Evolutionary conservation across 2,797 vertebrate species (phyloP), one percentile per base, ranked within the genome.

Genomic region (Microctenopoma lineatum): DNA sequence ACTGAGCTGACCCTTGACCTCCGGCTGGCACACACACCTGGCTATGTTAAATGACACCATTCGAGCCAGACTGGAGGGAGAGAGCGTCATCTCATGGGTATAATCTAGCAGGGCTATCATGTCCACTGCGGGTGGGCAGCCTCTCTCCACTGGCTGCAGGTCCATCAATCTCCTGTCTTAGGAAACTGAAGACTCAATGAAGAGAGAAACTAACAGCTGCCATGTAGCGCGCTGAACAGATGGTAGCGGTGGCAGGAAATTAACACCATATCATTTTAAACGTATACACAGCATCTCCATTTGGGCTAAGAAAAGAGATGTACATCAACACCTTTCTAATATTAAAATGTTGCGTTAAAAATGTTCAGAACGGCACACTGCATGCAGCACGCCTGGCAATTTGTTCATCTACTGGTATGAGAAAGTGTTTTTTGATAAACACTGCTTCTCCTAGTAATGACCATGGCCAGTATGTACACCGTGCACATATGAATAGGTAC

Each of bases 151-250:
- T 81, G 80, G 83, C 83, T 76, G 46, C 67, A 55, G 74, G 59
- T 76, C 77, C 77, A 84, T 89, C 82, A 70, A 74, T 86, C 82
- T 78, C 61, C 73, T 73, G 75, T 74, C 75, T 52, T 58, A 77
- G 55, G 80, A 92, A 92, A 92, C 78, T 75, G 61, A 92, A 90
- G 84, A 81, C 86, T 69, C 65, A 7, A 55, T 15, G 2, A 65
- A 76, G 80, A 73, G 62, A 72, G 60, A 80, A 50, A 70, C 75
- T 46, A 84, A 81, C 90, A 93, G 90, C 89, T 92, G 92, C 72
- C 77, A 57, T 42, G 26, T 46, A 75, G 73, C 55, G 61, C 80
- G 75, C 75, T 53, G 61, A 90, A 68, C 92, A 92, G 90, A 93
- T 92, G 89, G 89, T 44, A 41, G 67, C 15, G 64, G 79, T 84